Evolutionary conservation across 2,113 vertebrate genomes (phyloP).

Genomic region (Rostratula benghalensis): DNA sequence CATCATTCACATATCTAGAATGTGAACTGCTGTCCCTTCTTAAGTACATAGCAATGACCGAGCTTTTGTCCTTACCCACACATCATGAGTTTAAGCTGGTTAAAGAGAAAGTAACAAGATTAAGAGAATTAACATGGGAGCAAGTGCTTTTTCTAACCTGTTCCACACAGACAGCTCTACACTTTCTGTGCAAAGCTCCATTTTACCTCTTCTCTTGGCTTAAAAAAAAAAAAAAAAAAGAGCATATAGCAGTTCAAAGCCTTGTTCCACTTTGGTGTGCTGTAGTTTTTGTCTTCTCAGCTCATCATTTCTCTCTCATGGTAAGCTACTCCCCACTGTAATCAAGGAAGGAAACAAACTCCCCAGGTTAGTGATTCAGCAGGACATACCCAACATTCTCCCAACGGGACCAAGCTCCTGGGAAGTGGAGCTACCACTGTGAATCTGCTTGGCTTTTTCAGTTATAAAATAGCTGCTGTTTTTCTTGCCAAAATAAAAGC

Average conservation of each 20-base stretch:
- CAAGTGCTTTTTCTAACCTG: background rate
- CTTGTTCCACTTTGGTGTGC: background rate
- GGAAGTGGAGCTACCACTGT: background rate
- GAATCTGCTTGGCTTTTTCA: background rate
- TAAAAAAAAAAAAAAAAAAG: background rate
- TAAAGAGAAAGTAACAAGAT: constrained; percentile 49
- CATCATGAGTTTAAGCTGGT: background rate
- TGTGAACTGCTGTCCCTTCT: constrained; percentile 14
- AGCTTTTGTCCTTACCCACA: background rate
- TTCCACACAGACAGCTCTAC: background rate
- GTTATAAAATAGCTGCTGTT: background rate
- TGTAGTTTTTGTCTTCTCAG: background rate
- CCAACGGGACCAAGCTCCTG: background rate
- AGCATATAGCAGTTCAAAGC: background rate
- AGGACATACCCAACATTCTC: background rate
- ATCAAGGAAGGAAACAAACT: background rate
- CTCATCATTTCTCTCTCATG: background rate
- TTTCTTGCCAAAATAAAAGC: background rate
- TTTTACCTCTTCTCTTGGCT: background rate
- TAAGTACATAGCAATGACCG: background rate
- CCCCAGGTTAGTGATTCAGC: background rate
- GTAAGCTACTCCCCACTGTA: background rate
- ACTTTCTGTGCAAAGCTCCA: background rate
- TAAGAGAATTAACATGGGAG: background rate
- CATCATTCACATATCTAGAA: background rate